Base-by-base conservation (phyloP, 2,797 vertebrate genomes). In the Epinephelus coioides region DNA sequence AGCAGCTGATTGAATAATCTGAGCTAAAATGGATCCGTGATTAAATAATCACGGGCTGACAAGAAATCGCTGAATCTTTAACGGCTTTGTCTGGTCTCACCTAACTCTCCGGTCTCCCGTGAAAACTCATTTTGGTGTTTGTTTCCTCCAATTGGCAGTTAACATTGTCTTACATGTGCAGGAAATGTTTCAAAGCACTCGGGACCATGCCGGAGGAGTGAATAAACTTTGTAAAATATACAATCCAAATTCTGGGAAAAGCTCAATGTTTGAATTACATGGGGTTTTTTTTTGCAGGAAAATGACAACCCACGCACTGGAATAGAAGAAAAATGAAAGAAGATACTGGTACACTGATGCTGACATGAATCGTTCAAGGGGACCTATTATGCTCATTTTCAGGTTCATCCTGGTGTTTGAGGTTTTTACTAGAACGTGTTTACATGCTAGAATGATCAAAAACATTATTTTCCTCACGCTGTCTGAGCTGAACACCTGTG, bases 181-280 rank as follows among this genome's bases (percentile, higher is more conserved):
- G 63, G 55, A 85, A 83, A 77, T 83, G 54, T 78, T 80, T 84
- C 59, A 71, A 73, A 78, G 62, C 61, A 66, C 63, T 43, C 0
- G 15, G 68, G 75, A 69, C 63, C 54, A 21, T 9, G 44, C 10
- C n/a, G 25, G 43, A 76, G 12, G 23, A 72, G 30, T 15, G 25
- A 55, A 73, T 77, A 61, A 38, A 65, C 9, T 61, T 64, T 21
- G 17, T 64, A 51, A 77, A 70, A 78, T 68, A 63, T 54, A 21
- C 25, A 76, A 67, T 59, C 44, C 18, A 69, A 67, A 59, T 44
- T 78, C 57, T 61, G 46, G 49, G 34, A 73, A 60, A 34, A 38
- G 43, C 47, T 44, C 8, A 2, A 57, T 62, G 72, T 6, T 46
- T 6, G 12, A 78, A 65, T 61, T 43, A 19, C 17, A 73, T 8